Conservation (phyloP, 1,140 invertebrate genomes). For the Sinella curviseta region DNA sequence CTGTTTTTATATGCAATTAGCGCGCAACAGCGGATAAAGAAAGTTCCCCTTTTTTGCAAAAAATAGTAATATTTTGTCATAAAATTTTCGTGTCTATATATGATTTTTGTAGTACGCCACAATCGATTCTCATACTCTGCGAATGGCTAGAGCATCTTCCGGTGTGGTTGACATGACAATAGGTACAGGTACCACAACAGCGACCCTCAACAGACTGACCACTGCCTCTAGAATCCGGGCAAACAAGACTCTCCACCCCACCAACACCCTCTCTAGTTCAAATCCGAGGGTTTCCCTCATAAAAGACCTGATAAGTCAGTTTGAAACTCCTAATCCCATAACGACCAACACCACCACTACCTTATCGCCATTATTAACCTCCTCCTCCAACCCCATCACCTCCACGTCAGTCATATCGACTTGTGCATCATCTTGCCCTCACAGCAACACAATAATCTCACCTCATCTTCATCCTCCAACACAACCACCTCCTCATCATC, state of each 20-base stretch:
- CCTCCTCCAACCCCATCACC: neutral
- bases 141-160: neutral
- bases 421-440: no score
- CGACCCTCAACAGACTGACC: constrained; percentile 15
- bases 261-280: no score
- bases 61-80: no score
- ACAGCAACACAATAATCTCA: neutral
- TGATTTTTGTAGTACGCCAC: neutral
- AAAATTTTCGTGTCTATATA: neutral
- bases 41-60: no score
- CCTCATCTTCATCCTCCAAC: neutral
- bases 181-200: neutral
- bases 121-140: neutral
- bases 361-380: neutral
- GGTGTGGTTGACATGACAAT: neutral
- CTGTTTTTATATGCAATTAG: no score
- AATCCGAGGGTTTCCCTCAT: neutral
- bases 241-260: neutral
- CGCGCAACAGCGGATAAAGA: no score
- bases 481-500: neutral
- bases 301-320: constrained; percentile 11
- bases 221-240: neutral
- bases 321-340: constrained; percentile 3
- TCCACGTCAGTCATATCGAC: neutral
- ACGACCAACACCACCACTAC: neutral